phyloP scores from a whole-genome alignment of 2,888 invertebrate species.

The Euclidia mi region DNA sequence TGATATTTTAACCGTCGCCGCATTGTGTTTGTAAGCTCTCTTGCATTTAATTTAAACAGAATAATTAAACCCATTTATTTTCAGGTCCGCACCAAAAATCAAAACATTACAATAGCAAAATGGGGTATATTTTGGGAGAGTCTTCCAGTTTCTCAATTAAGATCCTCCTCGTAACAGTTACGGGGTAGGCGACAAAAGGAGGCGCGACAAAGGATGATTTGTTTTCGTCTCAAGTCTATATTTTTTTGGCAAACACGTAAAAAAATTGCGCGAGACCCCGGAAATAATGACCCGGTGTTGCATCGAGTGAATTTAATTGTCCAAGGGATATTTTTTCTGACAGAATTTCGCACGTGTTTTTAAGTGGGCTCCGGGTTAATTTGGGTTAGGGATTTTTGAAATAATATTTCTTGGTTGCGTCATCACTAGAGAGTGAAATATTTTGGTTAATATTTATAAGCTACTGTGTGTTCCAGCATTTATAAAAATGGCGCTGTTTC shows the following conservation, averaged over 20 bases:
- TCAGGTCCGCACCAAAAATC: constrained; percentile 32
- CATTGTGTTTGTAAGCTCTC: too few species aligned
- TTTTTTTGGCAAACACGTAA: constrained; percentile 46
- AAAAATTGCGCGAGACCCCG: constrained; percentile 43
- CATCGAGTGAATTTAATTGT: constrained; percentile 69
- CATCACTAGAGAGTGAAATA: neutral
- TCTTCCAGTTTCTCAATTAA: constrained; percentile 61
- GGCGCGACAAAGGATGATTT: constrained; percentile 66
- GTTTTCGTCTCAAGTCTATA: constrained; percentile 58
- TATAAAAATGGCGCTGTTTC: too few species aligned
- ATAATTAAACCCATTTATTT: constrained; percentile 17
- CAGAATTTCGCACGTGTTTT: constrained; percentile 33
- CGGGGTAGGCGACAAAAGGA: constrained; percentile 57
- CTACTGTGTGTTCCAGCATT: too few species aligned
- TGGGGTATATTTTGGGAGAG: constrained; percentile 47
- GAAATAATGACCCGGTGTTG: constrained; percentile 49
- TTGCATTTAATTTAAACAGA: too few species aligned
- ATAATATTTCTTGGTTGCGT: constrained; percentile 20
- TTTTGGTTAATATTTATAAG: too few species aligned
- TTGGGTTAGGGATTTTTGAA: constrained; percentile 19
- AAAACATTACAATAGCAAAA: constrained; percentile 51
- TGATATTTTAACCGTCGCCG: too few species aligned
- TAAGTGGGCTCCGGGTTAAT: constrained; percentile 29
- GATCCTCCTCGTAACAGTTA: constrained; percentile 62
- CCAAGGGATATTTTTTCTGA: constrained; percentile 45